Evolutionary conservation across 1,140 invertebrate genomes (phyloP), one percentile per base, ranked within the genome.

Genomic region (Drosophila watanabei): DNA sequence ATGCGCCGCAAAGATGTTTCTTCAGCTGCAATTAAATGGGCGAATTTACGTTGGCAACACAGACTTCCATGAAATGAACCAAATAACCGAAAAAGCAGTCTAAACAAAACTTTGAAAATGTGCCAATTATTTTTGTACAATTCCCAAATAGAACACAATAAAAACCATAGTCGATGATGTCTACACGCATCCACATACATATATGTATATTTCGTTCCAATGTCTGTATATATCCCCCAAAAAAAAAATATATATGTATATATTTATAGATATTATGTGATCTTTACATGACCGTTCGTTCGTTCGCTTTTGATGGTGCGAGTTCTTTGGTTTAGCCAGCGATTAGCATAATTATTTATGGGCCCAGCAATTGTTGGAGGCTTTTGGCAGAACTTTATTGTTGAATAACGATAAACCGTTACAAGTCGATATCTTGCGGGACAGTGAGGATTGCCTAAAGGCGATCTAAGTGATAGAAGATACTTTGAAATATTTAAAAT

Each of bases 141-240:
- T 75, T 82, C 66, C 63, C 30, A 89, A 88, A 88, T 89, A 78
- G 79, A 87, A 84, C 68, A 84, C 76, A 87, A 83, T 88, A 83
- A 68, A 85, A 70, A 41, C 48, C 33, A 65, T n/a, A 71, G 49
- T 18, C 37, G 5, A 56, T 49, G 39, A 20, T 46, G 33, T 48
- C 69, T 39, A 49, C 51, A 49, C 33, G 41, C 65, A 70, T 59
- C 28, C 48, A 39, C 20, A 41, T n/a, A 39, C n/a, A 43, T 18
- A 41, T 41, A 43, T 43, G 10, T 13, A 10, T 11, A 33, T 33
- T 10, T 70, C 13, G 35, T n/a, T 18, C 8, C 16, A 16, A 61
- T 56, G 9, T 41, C 32, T 37, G n/a, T 73, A 57, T 33, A 45
- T 56, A 49, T 37, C 16, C 18, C 39, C 45, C 45, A 46, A 14